Evolutionary conservation across 2,797 vertebrate species (phyloP).

Genomic region (Pangasius djambal): DNA sequence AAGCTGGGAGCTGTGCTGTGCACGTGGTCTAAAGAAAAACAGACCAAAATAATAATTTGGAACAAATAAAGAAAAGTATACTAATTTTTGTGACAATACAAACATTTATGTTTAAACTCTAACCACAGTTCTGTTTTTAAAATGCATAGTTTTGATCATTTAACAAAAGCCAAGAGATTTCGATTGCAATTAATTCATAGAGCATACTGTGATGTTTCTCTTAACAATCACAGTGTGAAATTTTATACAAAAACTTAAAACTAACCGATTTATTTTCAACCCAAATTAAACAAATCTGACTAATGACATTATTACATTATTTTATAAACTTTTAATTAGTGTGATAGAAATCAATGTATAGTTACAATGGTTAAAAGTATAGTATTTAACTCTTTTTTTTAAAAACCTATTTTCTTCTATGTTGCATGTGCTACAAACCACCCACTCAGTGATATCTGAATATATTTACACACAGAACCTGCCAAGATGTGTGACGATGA

Average conservation of each 20-base stretch:
- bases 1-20: not conserved
- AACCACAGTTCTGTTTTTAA: not conserved
- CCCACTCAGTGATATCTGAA: slow-evolving; percentile 13
- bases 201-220: not conserved
- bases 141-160: not conserved
- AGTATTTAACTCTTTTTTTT: not conserved
- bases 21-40: not conserved
- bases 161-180: not conserved
- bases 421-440: slow-evolving; percentile 4
- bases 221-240: not conserved
- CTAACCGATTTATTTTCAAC: not conserved
- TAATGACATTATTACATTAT: not conserved
- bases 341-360: not conserved
- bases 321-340: not conserved
- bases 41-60: not conserved
- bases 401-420: not conserved
- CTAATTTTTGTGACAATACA: not conserved
- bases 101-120: not conserved
- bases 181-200: not conserved
- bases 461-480: slow-evolving; percentile 66
- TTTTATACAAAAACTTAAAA: not conserved
- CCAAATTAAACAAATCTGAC: not conserved
- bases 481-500: slow-evolving; percentile 97
- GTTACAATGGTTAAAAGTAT: not conserved
- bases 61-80: not conserved